phyloP scores from a whole-genome alignment of 2,888 invertebrate genomes.

The Criorhina ranunculi region DNA sequence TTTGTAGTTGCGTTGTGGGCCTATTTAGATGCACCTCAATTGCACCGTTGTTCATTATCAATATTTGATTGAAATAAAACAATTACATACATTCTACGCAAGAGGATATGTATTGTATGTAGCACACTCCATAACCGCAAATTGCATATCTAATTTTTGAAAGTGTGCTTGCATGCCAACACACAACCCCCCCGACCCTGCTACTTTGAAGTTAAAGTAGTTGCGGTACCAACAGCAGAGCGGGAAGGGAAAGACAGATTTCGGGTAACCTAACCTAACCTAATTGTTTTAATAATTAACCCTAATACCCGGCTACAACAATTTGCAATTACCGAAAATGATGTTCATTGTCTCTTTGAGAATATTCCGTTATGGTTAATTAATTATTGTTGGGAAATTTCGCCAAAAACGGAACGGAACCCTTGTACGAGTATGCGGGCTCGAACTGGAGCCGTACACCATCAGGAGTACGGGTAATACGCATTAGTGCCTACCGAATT shows the following conservation, averaged over 20 bases:
- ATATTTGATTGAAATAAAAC: slow-evolving; percentile 73
- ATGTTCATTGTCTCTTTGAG: slow-evolving; percentile 79
- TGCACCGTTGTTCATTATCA: slow-evolving; percentile 48
- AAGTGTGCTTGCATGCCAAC: slow-evolving; percentile 38
- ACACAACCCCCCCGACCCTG: background rate
- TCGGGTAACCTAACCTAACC: slow-evolving; percentile 75
- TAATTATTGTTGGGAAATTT: slow-evolving; percentile 78
- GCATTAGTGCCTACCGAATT: slow-evolving; percentile 70
- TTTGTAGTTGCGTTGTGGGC: no score
- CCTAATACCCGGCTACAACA: slow-evolving; percentile 79
- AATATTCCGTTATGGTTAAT: slow-evolving; percentile 80
- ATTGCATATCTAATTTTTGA: slow-evolving; percentile 73
- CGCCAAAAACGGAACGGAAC: slow-evolving; percentile 51
- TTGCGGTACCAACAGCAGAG: background rate
- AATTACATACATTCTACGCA: slow-evolving; percentile 53
- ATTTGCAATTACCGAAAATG: slow-evolving; percentile 80
- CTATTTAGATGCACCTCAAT: slow-evolving; percentile 23
- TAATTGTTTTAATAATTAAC: slow-evolving; percentile 80
- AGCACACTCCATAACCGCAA: slow-evolving; percentile 51
- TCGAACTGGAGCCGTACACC: background rate
- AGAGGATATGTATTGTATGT: no score
- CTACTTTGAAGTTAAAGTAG: slow-evolving; percentile 22
- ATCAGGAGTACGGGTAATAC: slow-evolving; percentile 50
- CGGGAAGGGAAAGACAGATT: slow-evolving; percentile 39
- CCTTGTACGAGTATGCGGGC: slow-evolving; percentile 49